Percentiles rank a stretch among this genome's conserved stretches.
Evolutionary conservation across 1,140 invertebrate genomes (phyloP).

Genomic region (Stegodyphus mimosarum): DNA sequence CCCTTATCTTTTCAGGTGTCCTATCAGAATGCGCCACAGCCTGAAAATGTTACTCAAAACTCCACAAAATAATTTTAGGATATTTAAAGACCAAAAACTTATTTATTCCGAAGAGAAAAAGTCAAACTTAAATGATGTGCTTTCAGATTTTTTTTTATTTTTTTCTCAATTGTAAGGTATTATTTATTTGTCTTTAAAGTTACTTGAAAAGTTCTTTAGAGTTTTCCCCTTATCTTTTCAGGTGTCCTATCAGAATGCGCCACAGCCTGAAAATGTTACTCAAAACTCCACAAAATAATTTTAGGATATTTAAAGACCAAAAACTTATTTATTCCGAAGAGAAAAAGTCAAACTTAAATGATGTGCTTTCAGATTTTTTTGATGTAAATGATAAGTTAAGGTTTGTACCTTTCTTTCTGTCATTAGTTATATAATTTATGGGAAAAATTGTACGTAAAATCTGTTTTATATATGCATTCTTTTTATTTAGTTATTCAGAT

Average conservation of each 20-base stretch:
- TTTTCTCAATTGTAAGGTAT: neutral
- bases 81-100: constrained; percentile 46
- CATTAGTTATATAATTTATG: neutral
- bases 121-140: constrained; percentile 15
- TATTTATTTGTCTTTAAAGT: neutral
- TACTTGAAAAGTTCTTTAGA: neutral
- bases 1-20: constrained; percentile 15
- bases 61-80: constrained; percentile 44
- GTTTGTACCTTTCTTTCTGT: neutral
- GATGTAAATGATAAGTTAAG: neutral
- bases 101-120: constrained; percentile 39
- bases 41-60: constrained; percentile 38
- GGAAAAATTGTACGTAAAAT: neutral
- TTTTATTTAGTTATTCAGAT: constrained; percentile 15
- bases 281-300: constrained; percentile 35
- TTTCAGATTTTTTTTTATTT: constrained; percentile 4
- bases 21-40: constrained; percentile 24
- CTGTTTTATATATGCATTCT: neutral
- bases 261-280: constrained; percentile 48
- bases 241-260: constrained; percentile 21
- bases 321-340: constrained; percentile 43
- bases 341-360: constrained; percentile 19
- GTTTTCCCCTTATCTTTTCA: neutral
- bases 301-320: constrained; percentile 48
- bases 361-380: constrained; percentile 31